A percentile compares a stretch with the other conserved stretches of the same genome.
phyloP scores from a whole-genome alignment of 1,140 invertebrate genomes.

The Gryon sp. region DNA sequence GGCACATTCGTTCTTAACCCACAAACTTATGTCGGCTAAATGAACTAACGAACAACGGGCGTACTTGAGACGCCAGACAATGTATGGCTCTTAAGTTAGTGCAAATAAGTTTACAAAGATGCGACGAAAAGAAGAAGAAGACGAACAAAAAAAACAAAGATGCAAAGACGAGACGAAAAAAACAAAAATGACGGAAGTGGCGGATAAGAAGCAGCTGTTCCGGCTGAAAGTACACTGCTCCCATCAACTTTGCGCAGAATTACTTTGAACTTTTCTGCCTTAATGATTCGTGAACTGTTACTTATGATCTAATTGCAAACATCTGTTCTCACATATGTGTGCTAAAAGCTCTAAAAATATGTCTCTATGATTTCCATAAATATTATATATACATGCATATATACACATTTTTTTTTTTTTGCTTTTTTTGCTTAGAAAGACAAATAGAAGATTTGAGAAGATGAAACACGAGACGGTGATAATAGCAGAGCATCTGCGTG shows the following conservation, averaged over 20 bases:
- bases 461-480: conserved; percentile 43
- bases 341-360: background rate
- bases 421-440: background rate
- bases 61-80: conserved; percentile 8
- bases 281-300: conserved; percentile 49
- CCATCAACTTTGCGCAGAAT: conserved; percentile 33
- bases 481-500: conserved; percentile 58
- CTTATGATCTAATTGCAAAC: conserved; percentile 59
- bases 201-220: conserved; percentile 39
- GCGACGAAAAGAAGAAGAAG: background rate
- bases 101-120: conserved; percentile 31
- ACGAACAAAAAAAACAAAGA: conserved; percentile 1
- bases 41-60: conserved; percentile 8
- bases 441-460: conserved; percentile 11
- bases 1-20: conserved; percentile 5
- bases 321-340: conserved; percentile 40
- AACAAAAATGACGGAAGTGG: conserved; percentile 17
- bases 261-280: conserved; percentile 50
- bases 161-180: background rate
- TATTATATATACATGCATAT: too few species aligned
- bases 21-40: conserved; percentile 2
- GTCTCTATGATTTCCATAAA: background rate
- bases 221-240: conserved; percentile 2
- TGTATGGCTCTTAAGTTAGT: conserved; percentile 1
- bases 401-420: too few species aligned